Conservation (phyloP, 2,113 vertebrate species). For the Halcyon senegalensis region DNA sequence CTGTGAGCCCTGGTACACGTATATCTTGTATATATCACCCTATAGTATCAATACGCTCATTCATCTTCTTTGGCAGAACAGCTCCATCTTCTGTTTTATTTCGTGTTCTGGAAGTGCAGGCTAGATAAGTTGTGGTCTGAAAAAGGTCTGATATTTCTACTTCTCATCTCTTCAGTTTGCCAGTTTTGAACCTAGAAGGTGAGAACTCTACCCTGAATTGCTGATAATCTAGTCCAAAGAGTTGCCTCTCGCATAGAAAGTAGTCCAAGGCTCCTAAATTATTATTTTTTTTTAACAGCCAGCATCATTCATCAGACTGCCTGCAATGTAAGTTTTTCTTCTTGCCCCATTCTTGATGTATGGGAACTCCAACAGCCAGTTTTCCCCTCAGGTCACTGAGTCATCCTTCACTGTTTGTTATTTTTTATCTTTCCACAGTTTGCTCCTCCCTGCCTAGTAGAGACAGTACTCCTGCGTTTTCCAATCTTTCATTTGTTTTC, state of each 20-base stretch:
- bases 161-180: neutral
- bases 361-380: neutral
- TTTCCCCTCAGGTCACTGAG: conserved; percentile 4
- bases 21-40: neutral
- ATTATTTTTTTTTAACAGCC: neutral
- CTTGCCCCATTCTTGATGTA: neutral
- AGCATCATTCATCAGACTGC: neutral
- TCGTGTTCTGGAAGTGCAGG: conserved; percentile 27
- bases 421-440: neutral
- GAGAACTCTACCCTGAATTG: fast-evolving
- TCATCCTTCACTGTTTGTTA: conserved; percentile 11
- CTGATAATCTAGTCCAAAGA: neutral
- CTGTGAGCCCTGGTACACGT: neutral
- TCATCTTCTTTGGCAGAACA: conserved; percentile 66
- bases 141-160: neutral
- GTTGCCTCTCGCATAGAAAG: neutral
- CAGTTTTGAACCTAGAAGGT: neutral
- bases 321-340: neutral
- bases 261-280: neutral
- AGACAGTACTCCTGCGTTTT: neutral
- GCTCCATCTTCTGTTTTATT: conserved; percentile 74
- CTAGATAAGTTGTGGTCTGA: neutral
- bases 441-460: neutral
- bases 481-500: neutral
- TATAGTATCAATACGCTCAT: conserved; percentile 32